Conservation (phyloP, 2,113 vertebrate genomes). For the Odontophorus gujanensis region DNA sequence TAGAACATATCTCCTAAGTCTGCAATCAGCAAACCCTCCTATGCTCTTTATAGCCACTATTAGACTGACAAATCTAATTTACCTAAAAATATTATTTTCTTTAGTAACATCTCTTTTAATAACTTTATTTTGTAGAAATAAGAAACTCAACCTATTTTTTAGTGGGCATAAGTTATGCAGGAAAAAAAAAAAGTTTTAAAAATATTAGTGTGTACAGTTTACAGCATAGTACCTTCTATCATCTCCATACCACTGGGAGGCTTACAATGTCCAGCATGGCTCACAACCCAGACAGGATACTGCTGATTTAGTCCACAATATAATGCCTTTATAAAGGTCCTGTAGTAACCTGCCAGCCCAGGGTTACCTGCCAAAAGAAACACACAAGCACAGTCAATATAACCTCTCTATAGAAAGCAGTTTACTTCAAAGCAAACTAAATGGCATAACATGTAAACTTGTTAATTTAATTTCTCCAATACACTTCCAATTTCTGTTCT, state of each 20-base stretch:
- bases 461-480: neutral
- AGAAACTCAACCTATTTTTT: neutral
- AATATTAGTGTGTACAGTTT: neutral
- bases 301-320: slow-evolving; percentile 76
- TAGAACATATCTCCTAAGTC: neutral
- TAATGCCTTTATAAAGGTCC: slow-evolving; percentile 87
- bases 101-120: neutral
- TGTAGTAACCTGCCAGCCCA: slow-evolving; percentile 88
- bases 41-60: neutral
- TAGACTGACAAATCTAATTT: neutral
- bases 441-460: neutral
- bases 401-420: neutral
- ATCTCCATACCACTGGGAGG: slow-evolving; percentile 86
- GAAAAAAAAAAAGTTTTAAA: neutral
- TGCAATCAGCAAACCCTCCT: neutral
- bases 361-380: slow-evolving; percentile 89
- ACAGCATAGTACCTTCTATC: slow-evolving; percentile 81
- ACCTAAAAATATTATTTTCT: neutral
- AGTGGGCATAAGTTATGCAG: neutral
- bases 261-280: slow-evolving; percentile 90
- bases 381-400: slow-evolving; percentile 11
- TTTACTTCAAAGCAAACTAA: neutral
- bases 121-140: neutral
- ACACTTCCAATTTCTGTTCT: neutral
- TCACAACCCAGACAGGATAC: slow-evolving; percentile 91